Base-by-base conservation (phyloP, 1,140 invertebrate genomes). In the Drosophila virilis region DNA sequence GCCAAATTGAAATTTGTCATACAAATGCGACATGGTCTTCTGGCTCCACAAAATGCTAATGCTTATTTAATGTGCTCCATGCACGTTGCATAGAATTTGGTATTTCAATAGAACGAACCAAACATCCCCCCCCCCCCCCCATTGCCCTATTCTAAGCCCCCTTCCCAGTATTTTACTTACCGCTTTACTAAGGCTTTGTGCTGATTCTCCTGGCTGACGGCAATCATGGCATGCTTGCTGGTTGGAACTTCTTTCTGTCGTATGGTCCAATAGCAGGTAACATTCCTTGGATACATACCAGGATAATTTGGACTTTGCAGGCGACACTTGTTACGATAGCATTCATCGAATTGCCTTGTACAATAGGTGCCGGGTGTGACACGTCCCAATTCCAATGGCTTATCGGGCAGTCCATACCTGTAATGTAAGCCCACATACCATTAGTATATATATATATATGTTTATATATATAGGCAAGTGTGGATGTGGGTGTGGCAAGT, bases 271-370 rank as follows among this genome's bases (percentile, higher is more conserved):
- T 96, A 95, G 91, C 97, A 97, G 8, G 96, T 97, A 4, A 97
- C 96, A 91, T 98, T 97, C 46, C 96, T 94, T 1, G 97, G 97
- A 93, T 98, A 98, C 93, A 98, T 96, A 12, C 97, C 97, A 0
- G 97, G 97, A 92, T 97, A 98, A 92, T 98, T 98, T n/a, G 97
- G 97, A 57, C 95, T 95, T 92, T 97, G 97, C 37, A 97, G 93
- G 35, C 96, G 94, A 86, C 97, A 97, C 46, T 95, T 94, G 86
- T 96, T 96, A 61, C 96, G 94, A 91, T 97, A 96, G 84, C 97
- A 98, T 86, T 97, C 96, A 92, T 97, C 96, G 84, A 97, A 97
- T 76, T 97, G 96, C 55, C 97, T 94, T 45, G 96, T 97, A 92
- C 97, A 98, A 93, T 97, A 97, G 5, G 97, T 97, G 45, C 97